A percentile compares a stretch with the other conserved stretches of the same genome.
phyloP scores from a whole-genome alignment of 2,797 vertebrate species.

The Glyptemys insculpta region DNA sequence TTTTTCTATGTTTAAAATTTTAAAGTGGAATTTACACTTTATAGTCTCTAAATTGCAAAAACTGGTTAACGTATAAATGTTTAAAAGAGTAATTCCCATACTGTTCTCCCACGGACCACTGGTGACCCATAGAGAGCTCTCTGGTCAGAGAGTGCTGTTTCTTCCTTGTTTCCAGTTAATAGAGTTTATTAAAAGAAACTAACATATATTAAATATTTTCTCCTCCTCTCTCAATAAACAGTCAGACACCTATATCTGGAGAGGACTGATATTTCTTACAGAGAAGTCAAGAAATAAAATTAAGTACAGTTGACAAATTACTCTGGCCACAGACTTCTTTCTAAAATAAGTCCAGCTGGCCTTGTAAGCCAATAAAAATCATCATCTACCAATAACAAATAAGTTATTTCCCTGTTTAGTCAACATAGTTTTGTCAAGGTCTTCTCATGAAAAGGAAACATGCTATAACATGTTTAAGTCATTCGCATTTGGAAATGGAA shows the following conservation, averaged over 20 bases:
- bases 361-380: not conserved
- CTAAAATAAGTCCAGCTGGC: not conserved
- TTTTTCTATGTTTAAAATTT: not conserved
- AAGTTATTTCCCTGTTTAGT: not conserved
- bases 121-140: not conserved
- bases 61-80: not conserved
- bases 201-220: not conserved
- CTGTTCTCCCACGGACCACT: not conserved
- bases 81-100: not conserved
- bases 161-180: not conserved
- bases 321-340: not conserved
- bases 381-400: not conserved
- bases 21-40: not conserved
- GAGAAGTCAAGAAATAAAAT: not conserved
- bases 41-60: not conserved
- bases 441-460: slow-evolving; percentile 15
- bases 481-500: slow-evolving; percentile 11
- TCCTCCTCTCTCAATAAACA: not conserved
- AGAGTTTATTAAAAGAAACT: not conserved
- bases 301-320: not conserved
- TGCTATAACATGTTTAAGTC: not conserved
- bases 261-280: not conserved
- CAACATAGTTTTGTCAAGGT: not conserved
- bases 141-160: not conserved
- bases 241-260: not conserved